Base-by-base conservation (phyloP, 2,797 vertebrate species). In the Siniperca obscura region DNA sequence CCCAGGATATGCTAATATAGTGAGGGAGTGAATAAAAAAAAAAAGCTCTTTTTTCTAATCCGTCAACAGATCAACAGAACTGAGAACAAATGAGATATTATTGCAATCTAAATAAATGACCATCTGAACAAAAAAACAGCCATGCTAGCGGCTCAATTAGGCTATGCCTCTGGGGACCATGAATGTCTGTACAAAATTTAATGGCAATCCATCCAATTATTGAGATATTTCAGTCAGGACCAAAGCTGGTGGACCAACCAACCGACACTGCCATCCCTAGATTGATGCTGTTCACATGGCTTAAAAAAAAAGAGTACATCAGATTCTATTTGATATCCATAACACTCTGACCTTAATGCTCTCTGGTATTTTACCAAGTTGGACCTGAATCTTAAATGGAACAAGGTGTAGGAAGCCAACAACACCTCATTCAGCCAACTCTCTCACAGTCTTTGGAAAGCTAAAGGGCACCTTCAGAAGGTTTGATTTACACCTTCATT, bases 401-500 rank as follows among this genome's bases (percentile, higher is more conserved):
- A 13, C 13, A 25, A 22, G 42, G 42, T 68, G 7, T 59, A 40
- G 8, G 55, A 72, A 27, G 16, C 21, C 44, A 36, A 5, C 19
- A 13, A 1, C 8, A 66, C 22, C 40, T 62, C 19, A 68, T 13
- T 57, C 61, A 16, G 22, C 44, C 0, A 0, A 40, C 30, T 57
- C 10, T 46, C 38, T 48, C 11, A 1, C 22, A 57, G 50, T 70
- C 42, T 74, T 12, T 16, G 13, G 21, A 57, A 53, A 60, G 25
- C 61, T 44, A 67, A 76, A 21, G 19, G 40, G 19, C 46, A 12
- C 50, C n/a, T 52, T 34, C 6, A 36, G 21, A 70, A 12, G 6
- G 16, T 67, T n/a, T 71, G 19, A 55, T 57, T 67, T 60, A 67
- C 42, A 46, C 66, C 42, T 78, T 30, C 21, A 61, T 61, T 60